Evolutionary conservation across 2,797 vertebrate genomes (phyloP).

Genomic region (Crypturellus tataupa): DNA sequence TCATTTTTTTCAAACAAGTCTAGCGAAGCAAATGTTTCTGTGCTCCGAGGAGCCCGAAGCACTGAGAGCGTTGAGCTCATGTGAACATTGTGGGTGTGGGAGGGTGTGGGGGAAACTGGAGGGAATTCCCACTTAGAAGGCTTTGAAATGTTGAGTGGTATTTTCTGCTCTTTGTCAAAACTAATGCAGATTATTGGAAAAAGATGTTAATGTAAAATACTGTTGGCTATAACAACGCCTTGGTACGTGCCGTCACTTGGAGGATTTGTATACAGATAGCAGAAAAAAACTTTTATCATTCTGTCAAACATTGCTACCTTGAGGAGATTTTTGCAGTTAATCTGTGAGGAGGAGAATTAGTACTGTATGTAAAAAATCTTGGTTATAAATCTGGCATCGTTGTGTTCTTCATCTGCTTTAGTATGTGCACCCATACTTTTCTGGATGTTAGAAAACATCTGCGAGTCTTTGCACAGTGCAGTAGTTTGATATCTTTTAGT

Average conservation of each 20-base stretch:
- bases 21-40: background rate
- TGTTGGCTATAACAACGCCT: background rate
- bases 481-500: conserved; percentile 26
- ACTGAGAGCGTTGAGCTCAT: background rate
- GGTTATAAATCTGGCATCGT: background rate
- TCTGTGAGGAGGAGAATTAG: background rate
- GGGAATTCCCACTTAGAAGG: background rate
- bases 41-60: background rate
- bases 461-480: background rate
- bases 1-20: background rate
- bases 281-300: background rate
- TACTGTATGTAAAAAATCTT: background rate
- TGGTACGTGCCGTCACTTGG: background rate
- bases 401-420: background rate
- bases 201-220: background rate
- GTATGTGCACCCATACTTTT: background rate
- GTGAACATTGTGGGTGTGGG: background rate
- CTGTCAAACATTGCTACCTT: background rate
- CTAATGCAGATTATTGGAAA: background rate
- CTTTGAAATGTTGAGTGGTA: background rate
- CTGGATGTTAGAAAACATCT: background rate
- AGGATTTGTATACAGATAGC: background rate
- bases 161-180: background rate
- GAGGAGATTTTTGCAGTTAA: background rate
- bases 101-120: background rate